Percentiles rank a stretch among this genome's conserved stretches.
phyloP scores from a whole-genome alignment of 2,888 invertebrate genomes.

The Hyppa rectilinea region DNA sequence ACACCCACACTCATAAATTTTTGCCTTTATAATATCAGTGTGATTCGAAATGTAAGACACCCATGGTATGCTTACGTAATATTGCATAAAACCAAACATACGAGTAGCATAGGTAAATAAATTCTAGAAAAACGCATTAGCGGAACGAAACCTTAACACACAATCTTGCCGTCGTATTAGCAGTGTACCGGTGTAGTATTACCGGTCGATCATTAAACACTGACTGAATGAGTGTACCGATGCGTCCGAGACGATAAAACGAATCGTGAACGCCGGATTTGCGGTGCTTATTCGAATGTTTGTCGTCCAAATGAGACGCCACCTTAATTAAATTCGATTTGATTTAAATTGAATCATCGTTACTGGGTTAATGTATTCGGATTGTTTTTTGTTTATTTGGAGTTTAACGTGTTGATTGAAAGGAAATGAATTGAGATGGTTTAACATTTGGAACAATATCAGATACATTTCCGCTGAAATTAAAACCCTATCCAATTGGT shows the following conservation, averaged over 20 bases:
- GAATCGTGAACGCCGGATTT: constrained; percentile 83
- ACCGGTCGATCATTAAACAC: constrained; percentile 76
- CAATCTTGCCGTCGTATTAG: constrained; percentile 73
- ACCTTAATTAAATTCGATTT: constrained; percentile 80
- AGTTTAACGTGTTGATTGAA: constrained; percentile 30
- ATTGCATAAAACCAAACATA: not conserved
- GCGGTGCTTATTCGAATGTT: constrained; percentile 69
- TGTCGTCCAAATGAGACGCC: constrained; percentile 77
- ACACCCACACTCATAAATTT: too few species aligned
- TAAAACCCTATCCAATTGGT: not conserved
- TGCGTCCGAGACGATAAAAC: constrained; percentile 81
- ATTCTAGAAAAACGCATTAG: constrained; percentile 24
- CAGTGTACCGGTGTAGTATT: constrained; percentile 75
- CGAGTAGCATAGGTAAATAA: too few species aligned
- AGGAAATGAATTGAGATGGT: constrained; percentile 9
- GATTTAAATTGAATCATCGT: constrained; percentile 76
- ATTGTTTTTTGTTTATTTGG: constrained; percentile 71
- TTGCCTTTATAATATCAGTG: too few species aligned
- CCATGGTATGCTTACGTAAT: not conserved
- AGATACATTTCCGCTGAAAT: not conserved
- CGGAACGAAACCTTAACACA: constrained; percentile 66
- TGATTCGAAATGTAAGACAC: not conserved
- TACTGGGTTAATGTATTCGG: constrained; percentile 77
- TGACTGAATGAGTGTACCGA: constrained; percentile 80
- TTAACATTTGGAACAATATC: not conserved